A percentile compares a stretch with the other conserved stretches of the same genome.
These are phyloP conservation scores for Staurois parvus DNA, from an alignment of 2,797 vertebrate genomes.

Conservation along the genomic window DNA sequence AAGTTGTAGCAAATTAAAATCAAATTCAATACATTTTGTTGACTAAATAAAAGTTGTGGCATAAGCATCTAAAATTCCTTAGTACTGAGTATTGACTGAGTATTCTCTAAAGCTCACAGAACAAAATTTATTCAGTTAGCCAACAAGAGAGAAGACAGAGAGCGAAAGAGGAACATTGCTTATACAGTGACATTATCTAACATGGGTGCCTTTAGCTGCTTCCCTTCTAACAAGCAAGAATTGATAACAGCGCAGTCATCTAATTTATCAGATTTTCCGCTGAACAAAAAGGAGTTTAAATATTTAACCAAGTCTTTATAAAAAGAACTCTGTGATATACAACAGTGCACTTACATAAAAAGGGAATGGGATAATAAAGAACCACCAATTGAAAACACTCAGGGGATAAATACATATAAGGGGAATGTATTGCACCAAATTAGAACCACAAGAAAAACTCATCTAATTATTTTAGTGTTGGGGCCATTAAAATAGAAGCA, in stretches of 20 bases:
- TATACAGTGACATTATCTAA: conserved; percentile 6
- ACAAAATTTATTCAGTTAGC: background rate
- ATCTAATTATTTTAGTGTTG: background rate
- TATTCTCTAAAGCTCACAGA: background rate
- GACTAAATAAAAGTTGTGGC: background rate
- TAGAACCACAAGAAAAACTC: background rate
- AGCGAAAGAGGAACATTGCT: background rate
- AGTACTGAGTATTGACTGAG: background rate
- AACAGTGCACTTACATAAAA: background rate
- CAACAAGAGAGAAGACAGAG: background rate
- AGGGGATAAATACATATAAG: background rate
- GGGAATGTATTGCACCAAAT: background rate
- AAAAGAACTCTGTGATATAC: background rate
- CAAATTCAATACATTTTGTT: too few species aligned
- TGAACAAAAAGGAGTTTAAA: conserved; percentile 8
- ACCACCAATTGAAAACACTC: background rate
- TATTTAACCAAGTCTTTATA: background rate
- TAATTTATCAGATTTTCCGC: background rate
- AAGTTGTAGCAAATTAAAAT: too few species aligned
- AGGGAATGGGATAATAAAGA: background rate
- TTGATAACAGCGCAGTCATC: background rate
- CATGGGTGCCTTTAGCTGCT: background rate
- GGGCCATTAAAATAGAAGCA: background rate
- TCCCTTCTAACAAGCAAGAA: conserved; percentile 7
- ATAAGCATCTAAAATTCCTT: background rate